phyloP scores from a whole-genome alignment of 2,113 vertebrate species.

The Stegostoma tigrinum region DNA sequence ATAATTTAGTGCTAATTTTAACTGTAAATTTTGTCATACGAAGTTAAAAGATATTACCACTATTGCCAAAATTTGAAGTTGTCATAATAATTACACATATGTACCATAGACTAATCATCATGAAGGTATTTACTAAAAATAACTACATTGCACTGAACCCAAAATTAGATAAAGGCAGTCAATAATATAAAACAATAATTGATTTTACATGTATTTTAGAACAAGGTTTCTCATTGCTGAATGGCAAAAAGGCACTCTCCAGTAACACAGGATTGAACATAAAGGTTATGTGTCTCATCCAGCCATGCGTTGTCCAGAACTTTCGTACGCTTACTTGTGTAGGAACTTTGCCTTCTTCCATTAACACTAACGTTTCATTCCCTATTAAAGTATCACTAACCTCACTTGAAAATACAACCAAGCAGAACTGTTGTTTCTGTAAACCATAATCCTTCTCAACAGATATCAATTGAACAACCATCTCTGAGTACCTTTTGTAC shows the following conservation, averaged over 20 bases:
- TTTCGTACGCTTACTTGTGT: neutral
- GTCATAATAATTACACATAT: neutral
- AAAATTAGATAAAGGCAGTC: neutral
- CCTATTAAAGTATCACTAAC: neutral
- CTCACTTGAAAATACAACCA: neutral
- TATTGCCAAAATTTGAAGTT: conserved; percentile 4
- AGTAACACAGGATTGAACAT: neutral
- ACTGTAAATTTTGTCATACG: neutral
- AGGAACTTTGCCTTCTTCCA: neutral
- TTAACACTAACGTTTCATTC: neutral
- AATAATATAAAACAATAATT: neutral
- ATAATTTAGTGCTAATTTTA: conserved; percentile 25
- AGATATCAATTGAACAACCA: neutral
- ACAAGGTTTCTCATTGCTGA: neutral
- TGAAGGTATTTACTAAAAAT: neutral
- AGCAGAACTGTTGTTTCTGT: neutral
- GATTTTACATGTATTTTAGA: neutral
- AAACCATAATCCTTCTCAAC: neutral
- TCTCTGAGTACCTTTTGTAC: neutral
- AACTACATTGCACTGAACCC: neutral
- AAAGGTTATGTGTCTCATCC: neutral
- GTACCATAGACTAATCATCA: neutral
- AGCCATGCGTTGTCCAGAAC: neutral
- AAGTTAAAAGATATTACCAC: neutral
- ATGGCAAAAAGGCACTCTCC: neutral